Conservation (phyloP, 2,113 vertebrate genomes). For the Siniperca knerii region DNA sequence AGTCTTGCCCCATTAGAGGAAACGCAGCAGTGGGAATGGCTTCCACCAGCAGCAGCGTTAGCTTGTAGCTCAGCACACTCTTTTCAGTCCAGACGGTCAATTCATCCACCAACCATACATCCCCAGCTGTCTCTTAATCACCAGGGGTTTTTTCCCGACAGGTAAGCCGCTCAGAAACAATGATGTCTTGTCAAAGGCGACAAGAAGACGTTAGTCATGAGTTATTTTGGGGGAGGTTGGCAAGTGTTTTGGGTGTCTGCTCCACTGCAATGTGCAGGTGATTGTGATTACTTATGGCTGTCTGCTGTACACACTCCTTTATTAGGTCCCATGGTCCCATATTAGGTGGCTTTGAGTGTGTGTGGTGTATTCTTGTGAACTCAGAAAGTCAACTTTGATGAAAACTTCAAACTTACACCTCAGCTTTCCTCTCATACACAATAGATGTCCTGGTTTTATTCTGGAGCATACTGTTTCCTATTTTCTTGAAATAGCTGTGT, state of each 20-base stretch:
- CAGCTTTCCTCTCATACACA: neutral
- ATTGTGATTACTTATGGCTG: conserved; percentile 50
- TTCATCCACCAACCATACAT: conserved; percentile 43
- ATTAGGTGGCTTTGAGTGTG: conserved; percentile 10
- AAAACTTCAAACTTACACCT: neutral
- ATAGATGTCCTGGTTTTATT: neutral
- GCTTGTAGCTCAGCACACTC: neutral
- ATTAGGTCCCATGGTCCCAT: conserved; percentile 17
- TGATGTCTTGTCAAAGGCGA: conserved; percentile 55
- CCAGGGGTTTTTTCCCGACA: conserved; percentile 30
- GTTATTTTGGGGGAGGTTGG: conserved; percentile 36
- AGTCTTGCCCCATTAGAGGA: conserved; percentile 21
- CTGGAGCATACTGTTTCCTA: neutral
- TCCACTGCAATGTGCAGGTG: conserved; percentile 57
- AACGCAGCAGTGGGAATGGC: neutral
- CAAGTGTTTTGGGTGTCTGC: conserved; percentile 20
- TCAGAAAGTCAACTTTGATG: neutral
- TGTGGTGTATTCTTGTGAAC: neutral
- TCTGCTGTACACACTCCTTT: conserved; percentile 26
- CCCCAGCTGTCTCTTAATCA: conserved; percentile 68
- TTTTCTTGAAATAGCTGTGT: neutral
- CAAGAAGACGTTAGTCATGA: conserved; percentile 51
- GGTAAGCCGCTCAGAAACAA: conserved; percentile 69
- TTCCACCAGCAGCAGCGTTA: neutral
- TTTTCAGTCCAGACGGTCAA: conserved; percentile 45